A percentile compares a stretch with the other conserved stretches of the same genome.
Evolutionary conservation across 1,140 invertebrate species (phyloP).

Genomic region (Limonius californicus): DNA sequence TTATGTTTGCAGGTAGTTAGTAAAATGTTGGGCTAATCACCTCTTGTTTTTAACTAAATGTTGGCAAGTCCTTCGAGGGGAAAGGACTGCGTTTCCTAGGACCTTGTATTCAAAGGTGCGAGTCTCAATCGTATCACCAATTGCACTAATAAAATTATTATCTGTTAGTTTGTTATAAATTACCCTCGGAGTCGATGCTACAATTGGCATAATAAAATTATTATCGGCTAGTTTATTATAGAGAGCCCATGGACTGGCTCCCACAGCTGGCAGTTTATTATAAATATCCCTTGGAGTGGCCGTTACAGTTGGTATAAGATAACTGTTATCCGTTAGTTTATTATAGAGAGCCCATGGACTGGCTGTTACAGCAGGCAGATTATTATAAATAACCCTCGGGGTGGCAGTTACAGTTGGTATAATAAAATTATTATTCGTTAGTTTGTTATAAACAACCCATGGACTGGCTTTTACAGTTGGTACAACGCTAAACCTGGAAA

Average conservation of each 20-base stretch:
- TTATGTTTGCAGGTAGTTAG: no score
- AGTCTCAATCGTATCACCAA: constrained; percentile 54
- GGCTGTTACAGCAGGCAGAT: no score
- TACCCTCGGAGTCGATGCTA: no score
- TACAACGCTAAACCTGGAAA: constrained; percentile 24
- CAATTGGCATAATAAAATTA: constrained; percentile 44
- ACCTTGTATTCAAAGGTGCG: constrained; percentile 54
- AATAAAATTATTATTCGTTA: constrained; percentile 28
- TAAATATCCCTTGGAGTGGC: no score
- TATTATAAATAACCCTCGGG: no score
- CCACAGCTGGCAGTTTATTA: no score
- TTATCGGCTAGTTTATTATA: constrained; percentile 14
- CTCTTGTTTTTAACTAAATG: constrained; percentile 23
- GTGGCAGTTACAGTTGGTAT: constrained; percentile 49
- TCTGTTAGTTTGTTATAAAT: constrained; percentile 5
- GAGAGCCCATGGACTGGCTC: no score
- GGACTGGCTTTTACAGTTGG: constrained; percentile 17
- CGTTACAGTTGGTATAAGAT: constrained; percentile 50
- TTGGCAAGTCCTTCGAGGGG: constrained; percentile 29
- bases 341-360: neutral
- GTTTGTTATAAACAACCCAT: neutral
- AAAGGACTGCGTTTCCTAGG: constrained; percentile 47
- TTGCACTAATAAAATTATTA: constrained; percentile 46
- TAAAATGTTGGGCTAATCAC: no score
- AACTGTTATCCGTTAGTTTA: constrained; percentile 12